Conservation (phyloP, 37 sponge, comb jelly and placozoan genomes). For the Halisarca cf. caerulea region DNA sequence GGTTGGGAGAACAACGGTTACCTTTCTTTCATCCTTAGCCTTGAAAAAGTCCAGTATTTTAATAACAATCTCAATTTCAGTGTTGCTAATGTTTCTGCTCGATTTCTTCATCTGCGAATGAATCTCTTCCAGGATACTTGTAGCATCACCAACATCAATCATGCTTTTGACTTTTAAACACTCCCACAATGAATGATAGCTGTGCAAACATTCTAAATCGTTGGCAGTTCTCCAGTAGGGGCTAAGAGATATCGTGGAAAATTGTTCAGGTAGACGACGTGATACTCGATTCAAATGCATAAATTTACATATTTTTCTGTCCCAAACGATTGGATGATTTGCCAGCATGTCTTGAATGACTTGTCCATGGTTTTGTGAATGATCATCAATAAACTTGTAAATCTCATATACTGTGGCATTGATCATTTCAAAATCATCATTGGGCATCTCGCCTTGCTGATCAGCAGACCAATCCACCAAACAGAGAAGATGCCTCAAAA, state of each 20-base stretch:
- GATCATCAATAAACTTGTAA: neutral
- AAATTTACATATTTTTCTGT: neutral
- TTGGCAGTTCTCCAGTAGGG: neutral
- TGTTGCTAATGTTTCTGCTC: neutral
- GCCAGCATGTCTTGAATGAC: neutral
- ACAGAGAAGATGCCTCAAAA: neutral
- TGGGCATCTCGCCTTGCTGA: neutral
- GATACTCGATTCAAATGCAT: neutral
- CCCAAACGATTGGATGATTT: neutral
- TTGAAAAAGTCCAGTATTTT: neutral
- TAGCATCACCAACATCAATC: constrained; percentile 37
- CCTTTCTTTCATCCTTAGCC: neutral
- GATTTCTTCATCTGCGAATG: neutral
- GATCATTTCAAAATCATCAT: neutral
- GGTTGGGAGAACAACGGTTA: constrained; percentile 10
- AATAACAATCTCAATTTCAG: constrained; percentile 3
- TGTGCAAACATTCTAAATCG: neutral
- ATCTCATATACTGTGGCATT: neutral
- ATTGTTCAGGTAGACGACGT: neutral
- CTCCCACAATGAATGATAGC: constrained; percentile 3
- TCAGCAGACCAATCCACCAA: neutral
- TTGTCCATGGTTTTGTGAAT: neutral
- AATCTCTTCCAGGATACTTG: constrained; percentile 42
- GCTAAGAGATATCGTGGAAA: neutral
- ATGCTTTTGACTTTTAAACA: constrained; percentile 29